These are phyloP conservation scores for Ophiodon elongatus DNA, from an alignment of 2,113 vertebrate genomes.

Conservation along the genomic window DNA sequence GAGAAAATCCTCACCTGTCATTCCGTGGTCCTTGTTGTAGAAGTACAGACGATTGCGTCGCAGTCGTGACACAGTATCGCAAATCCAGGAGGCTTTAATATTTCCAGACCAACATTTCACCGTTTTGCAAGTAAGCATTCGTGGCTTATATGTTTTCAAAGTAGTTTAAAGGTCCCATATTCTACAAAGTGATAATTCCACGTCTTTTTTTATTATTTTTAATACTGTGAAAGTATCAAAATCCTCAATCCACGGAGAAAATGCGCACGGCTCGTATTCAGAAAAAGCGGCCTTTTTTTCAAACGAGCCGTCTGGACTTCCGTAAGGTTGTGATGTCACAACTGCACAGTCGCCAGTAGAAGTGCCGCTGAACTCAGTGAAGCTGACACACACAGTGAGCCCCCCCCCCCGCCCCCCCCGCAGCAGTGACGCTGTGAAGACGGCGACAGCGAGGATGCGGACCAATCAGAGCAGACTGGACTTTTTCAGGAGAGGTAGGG, in stretches of 20 bases:
- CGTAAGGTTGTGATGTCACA: not conserved
- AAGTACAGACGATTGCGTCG: conserved; percentile 51
- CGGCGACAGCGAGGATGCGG: not conserved
- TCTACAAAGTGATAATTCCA: not conserved
- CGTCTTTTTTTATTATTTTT: not conserved
- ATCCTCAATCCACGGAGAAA: not conserved
- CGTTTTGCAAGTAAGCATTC: not conserved
- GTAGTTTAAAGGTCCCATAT: not conserved
- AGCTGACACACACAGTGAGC: not conserved
- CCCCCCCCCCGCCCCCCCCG: no score
- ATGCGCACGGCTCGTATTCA: not conserved
- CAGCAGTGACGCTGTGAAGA: not conserved
- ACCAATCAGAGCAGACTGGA: not conserved
- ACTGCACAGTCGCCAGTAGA: not conserved
- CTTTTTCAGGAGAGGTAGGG: no score
- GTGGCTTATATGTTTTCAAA: conserved; percentile 8
- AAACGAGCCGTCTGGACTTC: not conserved
- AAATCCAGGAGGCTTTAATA: conserved; percentile 37
- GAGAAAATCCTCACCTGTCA: conserved; percentile 71
- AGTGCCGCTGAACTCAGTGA: not conserved
- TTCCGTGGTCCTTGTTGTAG: conserved; percentile 36
- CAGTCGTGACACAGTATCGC: conserved; percentile 14
- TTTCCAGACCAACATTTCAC: conserved; percentile 28
- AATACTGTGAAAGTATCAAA: not conserved
- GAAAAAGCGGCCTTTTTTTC: not conserved